phyloP scores from a whole-genome alignment of 1,140 invertebrate species.

The Octopus sinensis region DNA sequence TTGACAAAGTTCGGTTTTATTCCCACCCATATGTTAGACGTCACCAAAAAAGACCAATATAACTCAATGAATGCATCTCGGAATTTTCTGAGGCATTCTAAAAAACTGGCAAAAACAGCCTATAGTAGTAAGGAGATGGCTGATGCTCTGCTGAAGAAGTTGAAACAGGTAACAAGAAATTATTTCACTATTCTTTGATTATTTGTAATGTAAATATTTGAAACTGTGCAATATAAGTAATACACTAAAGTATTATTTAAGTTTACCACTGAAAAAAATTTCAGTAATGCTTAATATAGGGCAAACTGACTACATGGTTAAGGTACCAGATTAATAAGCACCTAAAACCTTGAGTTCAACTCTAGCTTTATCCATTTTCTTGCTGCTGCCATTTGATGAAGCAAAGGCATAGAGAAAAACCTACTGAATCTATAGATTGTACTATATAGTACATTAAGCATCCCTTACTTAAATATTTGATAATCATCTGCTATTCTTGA shows the following conservation, averaged over 20 bases:
- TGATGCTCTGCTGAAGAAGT: constrained; percentile 37
- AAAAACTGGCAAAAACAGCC: too few relatives aligned
- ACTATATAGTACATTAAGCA: too few relatives aligned
- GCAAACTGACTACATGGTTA: constrained; percentile 27
- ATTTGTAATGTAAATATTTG: too few relatives aligned
- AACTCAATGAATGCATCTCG: constrained; percentile 46
- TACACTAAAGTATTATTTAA: constrained; percentile 38
- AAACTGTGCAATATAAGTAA: too few relatives aligned
- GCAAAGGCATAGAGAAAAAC: too few relatives aligned
- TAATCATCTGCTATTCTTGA: too few relatives aligned
- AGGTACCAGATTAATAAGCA: neutral
- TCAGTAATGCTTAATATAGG: constrained; percentile 43
- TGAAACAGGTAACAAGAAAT: constrained; percentile 45
- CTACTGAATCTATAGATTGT: too few relatives aligned
- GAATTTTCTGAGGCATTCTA: neutral
- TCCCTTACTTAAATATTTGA: too few relatives aligned
- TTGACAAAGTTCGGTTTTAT: constrained; percentile 22
- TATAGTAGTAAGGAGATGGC: neutral
- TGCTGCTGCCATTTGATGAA: too few relatives aligned
- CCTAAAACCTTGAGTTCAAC: too few relatives aligned
- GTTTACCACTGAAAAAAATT: constrained; percentile 43
- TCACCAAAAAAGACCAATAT: constrained; percentile 53
- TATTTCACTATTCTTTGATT: too few relatives aligned
- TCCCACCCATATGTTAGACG: constrained; percentile 40
- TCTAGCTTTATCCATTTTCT: too few relatives aligned